phyloP scores from a whole-genome alignment of 1,140 invertebrate genomes.

The Latrodectus geometricus region DNA sequence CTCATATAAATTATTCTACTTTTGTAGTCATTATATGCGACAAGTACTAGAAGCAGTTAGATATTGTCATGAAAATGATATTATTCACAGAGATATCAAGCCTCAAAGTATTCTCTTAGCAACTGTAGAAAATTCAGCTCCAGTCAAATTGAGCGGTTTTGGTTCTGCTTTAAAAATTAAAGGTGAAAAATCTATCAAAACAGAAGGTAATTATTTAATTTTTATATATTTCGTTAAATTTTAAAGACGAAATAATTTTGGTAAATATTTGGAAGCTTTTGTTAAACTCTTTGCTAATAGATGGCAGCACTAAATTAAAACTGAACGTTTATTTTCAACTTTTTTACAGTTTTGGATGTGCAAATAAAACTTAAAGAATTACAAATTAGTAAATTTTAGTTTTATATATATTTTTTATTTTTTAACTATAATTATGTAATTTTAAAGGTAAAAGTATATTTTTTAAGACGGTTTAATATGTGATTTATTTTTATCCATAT shows the following conservation, averaged over 20 bases:
- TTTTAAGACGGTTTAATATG: no score
- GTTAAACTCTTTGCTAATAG: background rate
- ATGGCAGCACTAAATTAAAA: conserved; percentile 1
- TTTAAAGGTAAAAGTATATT: no score
- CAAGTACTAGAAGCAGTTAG: conserved; percentile 93
- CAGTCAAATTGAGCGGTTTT: conserved; percentile 95
- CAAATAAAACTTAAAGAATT: no score
- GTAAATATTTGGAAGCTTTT: background rate
- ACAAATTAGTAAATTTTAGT: no score
- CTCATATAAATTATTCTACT: conserved; percentile 62
- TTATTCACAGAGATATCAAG: conserved; percentile 94
- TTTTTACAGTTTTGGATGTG: no score
- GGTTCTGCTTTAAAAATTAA: conserved; percentile 90
- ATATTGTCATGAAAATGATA: conserved; percentile 97
- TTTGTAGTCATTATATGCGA: conserved; percentile 94
- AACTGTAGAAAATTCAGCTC: conserved; percentile 97
- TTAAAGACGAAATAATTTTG: background rate
- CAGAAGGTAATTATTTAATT: conserved; percentile 3
- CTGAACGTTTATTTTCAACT: no score
- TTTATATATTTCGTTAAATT: background rate
- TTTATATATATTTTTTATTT: no score
- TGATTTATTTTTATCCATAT: no score
- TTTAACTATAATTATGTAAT: no score
- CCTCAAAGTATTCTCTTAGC: conserved; percentile 96
- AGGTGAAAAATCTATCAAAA: conserved; percentile 1